Evolutionary conservation across 2,113 vertebrate species (phyloP).

Genomic region (Colius striatus): DNA sequence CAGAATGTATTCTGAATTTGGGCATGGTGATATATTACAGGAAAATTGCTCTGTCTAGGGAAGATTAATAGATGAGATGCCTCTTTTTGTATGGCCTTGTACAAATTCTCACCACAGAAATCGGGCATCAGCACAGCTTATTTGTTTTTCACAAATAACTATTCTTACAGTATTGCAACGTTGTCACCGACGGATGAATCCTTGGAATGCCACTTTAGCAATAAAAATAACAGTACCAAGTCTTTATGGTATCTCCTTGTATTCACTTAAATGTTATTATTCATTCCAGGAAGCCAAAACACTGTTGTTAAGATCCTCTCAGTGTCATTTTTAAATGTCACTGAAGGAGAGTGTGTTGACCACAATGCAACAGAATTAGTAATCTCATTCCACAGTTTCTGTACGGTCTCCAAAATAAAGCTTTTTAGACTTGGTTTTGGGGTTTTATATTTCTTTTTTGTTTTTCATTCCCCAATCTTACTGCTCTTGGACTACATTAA

Average conservation of each 20-base stretch:
- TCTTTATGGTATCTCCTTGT: neutral
- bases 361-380: neutral
- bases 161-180: neutral
- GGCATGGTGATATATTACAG: neutral
- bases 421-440: neutral
- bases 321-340: neutral
- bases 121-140: neutral
- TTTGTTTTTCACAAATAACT: neutral
- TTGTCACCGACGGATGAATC: neutral
- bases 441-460: neutral
- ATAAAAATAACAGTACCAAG: neutral
- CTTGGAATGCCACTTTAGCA: neutral
- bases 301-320: constrained; percentile 3
- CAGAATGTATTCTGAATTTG: neutral
- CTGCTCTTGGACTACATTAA: neutral
- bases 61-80: neutral
- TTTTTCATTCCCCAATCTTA: neutral
- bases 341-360: neutral
- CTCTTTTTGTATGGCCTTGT: neutral
- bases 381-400: neutral
- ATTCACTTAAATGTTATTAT: neutral
- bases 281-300: constrained; percentile 16
- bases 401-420: neutral
- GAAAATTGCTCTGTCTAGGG: neutral
- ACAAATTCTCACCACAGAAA: neutral